These are phyloP conservation scores for Polyommatus icarus DNA, from an alignment of 2,888 invertebrate genomes.

Conservation along the genomic window DNA sequence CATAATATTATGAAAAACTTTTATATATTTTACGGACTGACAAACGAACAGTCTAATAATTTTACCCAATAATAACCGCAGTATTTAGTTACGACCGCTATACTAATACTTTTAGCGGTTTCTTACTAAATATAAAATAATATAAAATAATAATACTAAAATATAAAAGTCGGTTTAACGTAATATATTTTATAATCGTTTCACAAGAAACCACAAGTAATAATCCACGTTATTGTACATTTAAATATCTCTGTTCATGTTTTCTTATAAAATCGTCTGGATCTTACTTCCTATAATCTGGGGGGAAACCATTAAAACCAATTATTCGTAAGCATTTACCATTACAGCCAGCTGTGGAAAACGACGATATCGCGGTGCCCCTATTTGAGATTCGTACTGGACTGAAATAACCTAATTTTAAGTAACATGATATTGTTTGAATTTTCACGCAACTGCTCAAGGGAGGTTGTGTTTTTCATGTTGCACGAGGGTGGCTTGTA, in stretches of 20 bases:
- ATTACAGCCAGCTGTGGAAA: constrained; percentile 6
- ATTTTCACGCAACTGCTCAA: background rate
- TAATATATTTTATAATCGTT: no score
- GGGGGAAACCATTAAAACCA: background rate
- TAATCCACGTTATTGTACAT: background rate
- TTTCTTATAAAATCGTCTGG: background rate
- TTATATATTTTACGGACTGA: no score
- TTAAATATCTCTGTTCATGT: background rate
- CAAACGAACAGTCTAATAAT: no score
- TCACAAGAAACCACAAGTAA: background rate
- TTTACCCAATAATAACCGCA: no score
- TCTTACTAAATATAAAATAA: no score
- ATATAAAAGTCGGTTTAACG: no score
- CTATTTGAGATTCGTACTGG: background rate
- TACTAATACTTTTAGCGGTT: no score
- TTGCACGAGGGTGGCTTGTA: no score
- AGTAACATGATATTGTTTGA: background rate
- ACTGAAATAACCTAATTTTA: background rate
- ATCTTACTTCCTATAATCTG: background rate
- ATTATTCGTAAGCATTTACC: background rate
- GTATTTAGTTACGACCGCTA: no score
- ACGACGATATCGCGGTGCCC: background rate
- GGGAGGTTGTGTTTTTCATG: no score
- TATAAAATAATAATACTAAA: no score
- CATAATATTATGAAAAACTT: no score